Conservation (phyloP, 1,140 invertebrate genomes). For the Ostrea denselamellosa region DNA sequence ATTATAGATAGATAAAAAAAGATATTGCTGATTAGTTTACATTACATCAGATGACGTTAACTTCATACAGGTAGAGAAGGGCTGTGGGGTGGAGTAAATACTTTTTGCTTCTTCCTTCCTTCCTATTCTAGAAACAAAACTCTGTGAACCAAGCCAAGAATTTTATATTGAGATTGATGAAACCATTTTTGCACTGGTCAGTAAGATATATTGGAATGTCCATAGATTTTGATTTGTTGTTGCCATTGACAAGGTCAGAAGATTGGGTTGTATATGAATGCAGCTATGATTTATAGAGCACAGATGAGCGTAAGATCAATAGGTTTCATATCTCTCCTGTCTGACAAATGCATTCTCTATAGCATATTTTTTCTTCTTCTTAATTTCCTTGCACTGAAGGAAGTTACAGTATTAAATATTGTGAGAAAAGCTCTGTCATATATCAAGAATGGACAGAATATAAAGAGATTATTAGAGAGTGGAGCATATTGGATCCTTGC, state of each 20-base stretch:
- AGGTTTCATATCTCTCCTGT: not conserved
- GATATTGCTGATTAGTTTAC: too few relatives aligned
- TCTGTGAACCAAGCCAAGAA: not conserved
- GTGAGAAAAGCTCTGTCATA: not conserved
- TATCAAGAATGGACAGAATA: not conserved
- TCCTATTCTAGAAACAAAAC: not conserved
- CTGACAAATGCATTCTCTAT: slow-evolving; percentile 26
- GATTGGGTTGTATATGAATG: slow-evolving; percentile 22
- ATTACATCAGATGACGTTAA: not conserved
- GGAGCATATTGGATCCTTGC: not conserved
- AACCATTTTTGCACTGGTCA: not conserved
- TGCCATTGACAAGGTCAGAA: slow-evolving; percentile 24
- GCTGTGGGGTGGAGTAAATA: not conserved
- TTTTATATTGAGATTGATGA: slow-evolving; percentile 18
- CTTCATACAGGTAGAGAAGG: not conserved
- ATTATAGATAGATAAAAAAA: not conserved
- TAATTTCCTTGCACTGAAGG: slow-evolving; percentile 1
- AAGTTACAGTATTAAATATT: not conserved
- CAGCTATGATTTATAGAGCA: slow-evolving; percentile 13
- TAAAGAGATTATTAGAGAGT: not conserved
- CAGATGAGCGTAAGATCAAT: slow-evolving; percentile 9
- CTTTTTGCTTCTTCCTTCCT: not conserved
- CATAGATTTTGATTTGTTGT: slow-evolving; percentile 32
- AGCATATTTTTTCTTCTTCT: slow-evolving; percentile 31
- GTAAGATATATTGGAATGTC: slow-evolving; percentile 37